A percentile compares a stretch with the other conserved stretches of the same genome.
Evolutionary conservation across 2,113 vertebrate genomes (phyloP).

Genomic region (Daubentonia madagascariensis): DNA sequence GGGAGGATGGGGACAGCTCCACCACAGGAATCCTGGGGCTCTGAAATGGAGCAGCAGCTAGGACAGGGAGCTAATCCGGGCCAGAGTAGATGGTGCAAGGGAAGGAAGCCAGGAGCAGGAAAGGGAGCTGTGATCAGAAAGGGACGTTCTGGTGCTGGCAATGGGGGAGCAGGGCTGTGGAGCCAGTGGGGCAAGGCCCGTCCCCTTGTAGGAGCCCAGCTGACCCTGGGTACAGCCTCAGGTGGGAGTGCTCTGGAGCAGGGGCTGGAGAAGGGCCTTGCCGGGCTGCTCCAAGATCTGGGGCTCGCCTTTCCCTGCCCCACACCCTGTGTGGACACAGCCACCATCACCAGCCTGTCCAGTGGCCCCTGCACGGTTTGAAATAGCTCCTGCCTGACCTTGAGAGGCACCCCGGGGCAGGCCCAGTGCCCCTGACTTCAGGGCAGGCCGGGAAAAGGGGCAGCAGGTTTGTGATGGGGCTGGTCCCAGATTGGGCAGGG

Average conservation of each 20-base stretch:
- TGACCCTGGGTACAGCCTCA: neutral
- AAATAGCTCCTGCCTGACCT: neutral
- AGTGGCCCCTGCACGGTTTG: neutral
- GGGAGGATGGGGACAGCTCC: fast-evolving
- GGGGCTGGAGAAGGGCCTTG: neutral
- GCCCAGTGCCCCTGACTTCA: neutral
- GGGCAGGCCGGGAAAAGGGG: neutral
- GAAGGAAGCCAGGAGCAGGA: neutral
- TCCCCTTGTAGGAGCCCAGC: neutral
- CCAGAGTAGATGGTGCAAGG: neutral
- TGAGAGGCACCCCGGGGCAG: neutral
- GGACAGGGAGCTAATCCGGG: neutral
- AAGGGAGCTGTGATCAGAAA: neutral
- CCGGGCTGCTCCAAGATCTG: neutral
- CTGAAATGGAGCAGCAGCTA: neutral
- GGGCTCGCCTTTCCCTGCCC: neutral
- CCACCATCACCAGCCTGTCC: neutral
- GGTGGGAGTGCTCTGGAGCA: neutral
- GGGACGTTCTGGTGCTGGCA: neutral
- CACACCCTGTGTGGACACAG: fast-evolving
- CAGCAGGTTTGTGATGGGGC: neutral
- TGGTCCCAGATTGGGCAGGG: fast-evolving
- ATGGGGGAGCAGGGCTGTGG: neutral
- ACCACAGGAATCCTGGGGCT: neutral
- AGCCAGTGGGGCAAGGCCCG: fast-evolving